Conservation (phyloP, 2,113 vertebrate species). For the Actinemys pallida region DNA sequence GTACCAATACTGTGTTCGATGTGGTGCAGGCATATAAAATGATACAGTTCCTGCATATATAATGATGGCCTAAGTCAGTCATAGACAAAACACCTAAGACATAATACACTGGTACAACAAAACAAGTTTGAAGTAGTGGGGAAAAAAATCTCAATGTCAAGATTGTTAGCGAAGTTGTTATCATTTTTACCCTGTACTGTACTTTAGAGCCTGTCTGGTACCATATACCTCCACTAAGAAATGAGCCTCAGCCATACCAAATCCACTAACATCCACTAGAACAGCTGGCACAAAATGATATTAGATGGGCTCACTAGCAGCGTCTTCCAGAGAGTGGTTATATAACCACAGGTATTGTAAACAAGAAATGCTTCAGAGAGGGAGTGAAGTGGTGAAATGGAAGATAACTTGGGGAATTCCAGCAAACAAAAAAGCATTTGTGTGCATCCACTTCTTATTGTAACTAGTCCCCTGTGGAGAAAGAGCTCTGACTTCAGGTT, state of each 20-base stretch:
- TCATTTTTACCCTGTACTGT: slow-evolving; percentile 13
- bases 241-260: background rate
- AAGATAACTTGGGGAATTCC: slow-evolving; percentile 31
- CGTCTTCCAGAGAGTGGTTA: slow-evolving; percentile 50
- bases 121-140: slow-evolving; percentile 57
- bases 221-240: slow-evolving; percentile 17
- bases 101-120: slow-evolving; percentile 49
- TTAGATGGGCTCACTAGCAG: slow-evolving; percentile 17
- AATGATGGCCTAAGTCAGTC: slow-evolving; percentile 59
- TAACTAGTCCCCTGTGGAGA: background rate
- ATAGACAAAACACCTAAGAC: slow-evolving; percentile 53
- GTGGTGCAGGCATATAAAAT: slow-evolving; percentile 17
- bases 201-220: background rate
- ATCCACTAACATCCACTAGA: slow-evolving; percentile 15
- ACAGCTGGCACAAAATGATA: slow-evolving; percentile 46
- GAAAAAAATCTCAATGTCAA: slow-evolving; percentile 13
- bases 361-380: background rate
- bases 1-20: slow-evolving; percentile 65
- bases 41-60: slow-evolving; percentile 67
- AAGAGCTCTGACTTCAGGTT: background rate
- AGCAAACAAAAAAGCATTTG: background rate
- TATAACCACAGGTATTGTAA: slow-evolving; percentile 18
- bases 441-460: slow-evolving; percentile 6
- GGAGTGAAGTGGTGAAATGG: slow-evolving; percentile 35
- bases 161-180: slow-evolving; percentile 49